phyloP scores from a whole-genome alignment of 2,797 vertebrate genomes.

The Gephyroberyx darwinii region DNA sequence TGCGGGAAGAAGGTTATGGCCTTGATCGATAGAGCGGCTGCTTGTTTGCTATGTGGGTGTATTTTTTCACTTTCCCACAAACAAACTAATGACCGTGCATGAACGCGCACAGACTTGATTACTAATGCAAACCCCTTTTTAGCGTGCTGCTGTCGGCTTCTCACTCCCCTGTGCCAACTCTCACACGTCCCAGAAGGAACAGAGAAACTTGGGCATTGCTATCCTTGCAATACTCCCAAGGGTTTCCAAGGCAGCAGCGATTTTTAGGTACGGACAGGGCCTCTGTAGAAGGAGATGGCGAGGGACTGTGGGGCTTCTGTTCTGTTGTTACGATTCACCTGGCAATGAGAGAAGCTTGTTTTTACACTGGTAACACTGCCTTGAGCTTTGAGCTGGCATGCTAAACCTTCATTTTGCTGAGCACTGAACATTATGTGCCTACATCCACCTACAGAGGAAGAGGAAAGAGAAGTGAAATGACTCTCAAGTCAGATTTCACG shows the following conservation, averaged over 20 bases:
- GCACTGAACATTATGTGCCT: not conserved
- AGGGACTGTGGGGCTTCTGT: not conserved
- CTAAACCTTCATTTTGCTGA: slow-evolving; percentile 2
- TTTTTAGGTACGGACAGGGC: slow-evolving; percentile 32
- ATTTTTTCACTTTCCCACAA: slow-evolving; percentile 50
- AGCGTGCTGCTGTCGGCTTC: slow-evolving; percentile 43
- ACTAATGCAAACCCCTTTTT: slow-evolving; percentile 57
- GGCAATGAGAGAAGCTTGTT: not conserved
- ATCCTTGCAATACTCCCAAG: slow-evolving; percentile 42
- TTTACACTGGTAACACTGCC: slow-evolving; percentile 4
- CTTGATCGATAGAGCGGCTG: slow-evolving; percentile 13
- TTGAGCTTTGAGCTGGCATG: not conserved
- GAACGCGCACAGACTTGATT: slow-evolving; percentile 47
- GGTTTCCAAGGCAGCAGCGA: slow-evolving; percentile 59
- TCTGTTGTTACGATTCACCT: slow-evolving; percentile 11
- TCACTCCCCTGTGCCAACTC: slow-evolving; percentile 64
- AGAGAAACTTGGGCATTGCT: slow-evolving; percentile 41
- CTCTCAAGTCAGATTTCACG: not conserved
- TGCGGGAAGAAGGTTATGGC: slow-evolving; percentile 12
- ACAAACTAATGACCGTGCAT: slow-evolving; percentile 46
- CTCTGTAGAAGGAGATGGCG: slow-evolving; percentile 17
- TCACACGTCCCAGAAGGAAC: slow-evolving; percentile 53
- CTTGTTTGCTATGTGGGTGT: slow-evolving; percentile 9
- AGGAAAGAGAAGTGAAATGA: not conserved
- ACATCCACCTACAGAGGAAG: not conserved